Evolutionary conservation across 2,113 vertebrate species (phyloP).

Genomic region (Acrocephalus arundinaceus): DNA sequence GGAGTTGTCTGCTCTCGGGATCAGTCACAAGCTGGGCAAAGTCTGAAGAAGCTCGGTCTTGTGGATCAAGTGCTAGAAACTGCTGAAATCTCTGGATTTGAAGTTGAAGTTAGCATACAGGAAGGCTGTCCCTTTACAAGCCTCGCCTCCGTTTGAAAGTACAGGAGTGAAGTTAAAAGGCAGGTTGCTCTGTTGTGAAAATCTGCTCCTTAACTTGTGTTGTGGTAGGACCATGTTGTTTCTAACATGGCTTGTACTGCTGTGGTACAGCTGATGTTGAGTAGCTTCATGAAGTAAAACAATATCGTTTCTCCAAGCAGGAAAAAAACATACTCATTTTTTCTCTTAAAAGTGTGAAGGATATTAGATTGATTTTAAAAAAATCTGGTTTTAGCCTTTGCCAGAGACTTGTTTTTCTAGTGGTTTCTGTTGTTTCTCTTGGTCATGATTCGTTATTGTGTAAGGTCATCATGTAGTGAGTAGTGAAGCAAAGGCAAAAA

Average conservation of each 20-base stretch:
- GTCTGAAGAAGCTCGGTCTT: not conserved
- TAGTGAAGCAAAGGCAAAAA: not conserved
- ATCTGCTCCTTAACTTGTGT: not conserved
- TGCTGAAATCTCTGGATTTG: not conserved
- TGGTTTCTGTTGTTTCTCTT: not conserved
- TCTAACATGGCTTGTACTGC: not conserved
- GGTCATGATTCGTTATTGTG: not conserved
- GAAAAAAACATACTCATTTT: not conserved
- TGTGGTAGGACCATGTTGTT: not conserved
- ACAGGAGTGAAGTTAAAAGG: rapidly evolving
- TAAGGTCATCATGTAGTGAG: not conserved
- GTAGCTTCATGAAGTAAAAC: not conserved
- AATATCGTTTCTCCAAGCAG: not conserved
- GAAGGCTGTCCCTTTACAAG: not conserved
- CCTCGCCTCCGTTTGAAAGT: not conserved
- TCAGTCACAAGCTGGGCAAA: not conserved
- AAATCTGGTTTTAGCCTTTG: not conserved
- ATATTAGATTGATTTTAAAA: not conserved
- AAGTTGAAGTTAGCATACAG: rapidly evolving
- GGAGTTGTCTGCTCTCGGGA: not conserved
- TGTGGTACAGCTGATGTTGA: not conserved
- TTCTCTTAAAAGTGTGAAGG: not conserved
- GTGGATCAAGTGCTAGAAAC: not conserved
- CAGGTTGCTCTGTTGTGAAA: not conserved
- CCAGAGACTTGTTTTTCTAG: not conserved